phyloP scores from a whole-genome alignment of 2,888 invertebrate species.

The Tipula lateralis region DNA sequence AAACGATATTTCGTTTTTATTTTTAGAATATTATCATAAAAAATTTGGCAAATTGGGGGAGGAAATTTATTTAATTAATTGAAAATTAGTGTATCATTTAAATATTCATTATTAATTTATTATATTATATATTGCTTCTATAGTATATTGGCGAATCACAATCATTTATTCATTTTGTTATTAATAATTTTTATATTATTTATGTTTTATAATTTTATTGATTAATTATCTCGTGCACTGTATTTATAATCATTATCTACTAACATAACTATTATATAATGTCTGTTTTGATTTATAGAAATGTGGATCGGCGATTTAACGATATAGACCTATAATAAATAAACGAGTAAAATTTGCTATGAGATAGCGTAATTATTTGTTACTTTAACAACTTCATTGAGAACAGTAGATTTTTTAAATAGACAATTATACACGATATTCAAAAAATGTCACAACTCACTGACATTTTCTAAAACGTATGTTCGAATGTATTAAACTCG shows the following conservation, averaged over 20 bases:
- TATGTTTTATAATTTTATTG: neutral
- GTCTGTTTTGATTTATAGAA: neutral
- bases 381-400: no score
- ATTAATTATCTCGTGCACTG: neutral
- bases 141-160: neutral
- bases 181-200: neutral
- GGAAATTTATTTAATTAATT: neutral
- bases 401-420: no score
- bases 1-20: neutral
- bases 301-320: no score
- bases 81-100: neutral
- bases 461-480: no score
- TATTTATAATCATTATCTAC: neutral
- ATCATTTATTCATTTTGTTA: neutral
- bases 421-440: no score
- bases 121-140: neutral
- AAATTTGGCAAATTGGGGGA: neutral
- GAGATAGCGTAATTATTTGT: no score
- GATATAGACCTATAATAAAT: no score
- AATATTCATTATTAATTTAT: neutral
- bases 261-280: neutral
- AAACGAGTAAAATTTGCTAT: no score
- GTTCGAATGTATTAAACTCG: no score
- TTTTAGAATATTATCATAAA: neutral
- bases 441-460: no score